Evolutionary conservation across 2,888 invertebrate species (phyloP).

Genomic region (Diarsia brunnea): DNA sequence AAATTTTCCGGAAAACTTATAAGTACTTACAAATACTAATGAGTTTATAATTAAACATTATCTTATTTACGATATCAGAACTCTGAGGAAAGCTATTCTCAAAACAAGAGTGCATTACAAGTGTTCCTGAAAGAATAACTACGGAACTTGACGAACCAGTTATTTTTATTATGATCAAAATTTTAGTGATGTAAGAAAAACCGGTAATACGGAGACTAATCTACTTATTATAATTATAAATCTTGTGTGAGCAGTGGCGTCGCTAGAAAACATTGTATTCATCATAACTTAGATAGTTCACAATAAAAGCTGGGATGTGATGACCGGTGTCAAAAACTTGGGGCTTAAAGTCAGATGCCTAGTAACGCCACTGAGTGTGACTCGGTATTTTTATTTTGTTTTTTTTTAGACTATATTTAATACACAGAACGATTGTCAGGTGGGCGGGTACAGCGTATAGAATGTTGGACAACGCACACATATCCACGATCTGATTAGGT

Average conservation of each 20-base stretch:
- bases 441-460: slow-evolving; percentile 51
- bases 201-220: slow-evolving; percentile 32
- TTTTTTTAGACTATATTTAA: slow-evolving; percentile 48
- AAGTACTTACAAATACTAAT: slow-evolving; percentile 58
- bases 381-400: slow-evolving; percentile 2
- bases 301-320: neutral
- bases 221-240: slow-evolving; percentile 43
- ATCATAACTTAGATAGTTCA: neutral
- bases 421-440: slow-evolving; percentile 44
- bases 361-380: slow-evolving; percentile 50
- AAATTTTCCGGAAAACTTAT: slow-evolving; percentile 44
- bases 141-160: slow-evolving; percentile 4
- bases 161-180: slow-evolving; percentile 18
- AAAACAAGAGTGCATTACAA: slow-evolving; percentile 8
- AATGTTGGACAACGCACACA: slow-evolving; percentile 57
- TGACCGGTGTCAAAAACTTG: slow-evolving; percentile 25
- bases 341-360: slow-evolving; percentile 40
- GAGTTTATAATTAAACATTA: slow-evolving; percentile 57
- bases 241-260: slow-evolving; percentile 52
- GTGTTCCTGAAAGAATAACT: slow-evolving; percentile 11
- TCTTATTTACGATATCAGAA: slow-evolving; percentile 44
- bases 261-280: slow-evolving; percentile 25
- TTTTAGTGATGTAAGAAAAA: slow-evolving; percentile 14
- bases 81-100: slow-evolving; percentile 12
- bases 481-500: slow-evolving; percentile 28